Percentiles rank a stretch among this genome's conserved stretches.
Conservation (phyloP, 2,888 invertebrate genomes). For the Lepidochitona cinerea region DNA sequence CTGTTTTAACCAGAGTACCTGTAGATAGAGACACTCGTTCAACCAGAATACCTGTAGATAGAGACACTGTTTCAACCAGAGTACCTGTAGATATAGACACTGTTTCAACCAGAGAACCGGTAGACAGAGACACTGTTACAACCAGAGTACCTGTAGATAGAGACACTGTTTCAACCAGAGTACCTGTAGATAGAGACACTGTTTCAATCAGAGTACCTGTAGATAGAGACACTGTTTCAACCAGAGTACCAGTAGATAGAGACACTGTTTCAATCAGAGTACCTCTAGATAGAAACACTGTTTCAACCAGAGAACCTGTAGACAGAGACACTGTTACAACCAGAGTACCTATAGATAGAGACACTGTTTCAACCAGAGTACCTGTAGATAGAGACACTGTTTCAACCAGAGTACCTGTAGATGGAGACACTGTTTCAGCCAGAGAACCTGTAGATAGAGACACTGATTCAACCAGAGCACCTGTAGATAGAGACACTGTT, state of each 20-base stretch:
- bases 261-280: not conserved
- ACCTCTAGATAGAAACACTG: too few relatives aligned
- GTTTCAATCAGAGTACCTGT: not conserved
- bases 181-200: not conserved
- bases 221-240: not conserved
- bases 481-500: too few relatives aligned
- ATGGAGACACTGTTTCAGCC: not conserved
- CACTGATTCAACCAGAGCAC: not conserved
- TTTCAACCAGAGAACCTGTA: not conserved
- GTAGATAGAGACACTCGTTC: too few relatives aligned
- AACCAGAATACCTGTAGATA: not conserved
- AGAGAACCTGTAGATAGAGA: not conserved
- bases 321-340: not conserved
- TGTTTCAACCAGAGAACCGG: not conserved
- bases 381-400: not conserved
- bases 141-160: not conserved
- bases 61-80: not conserved
- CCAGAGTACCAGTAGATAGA: not conserved
- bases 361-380: not conserved
- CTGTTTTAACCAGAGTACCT: too few relatives aligned
- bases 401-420: too few relatives aligned
- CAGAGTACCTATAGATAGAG: not conserved
- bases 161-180: not conserved
- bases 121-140: not conserved
- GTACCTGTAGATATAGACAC: not conserved